phyloP scores from a whole-genome alignment of 2,888 invertebrate genomes.

The Apamea sordens region DNA sequence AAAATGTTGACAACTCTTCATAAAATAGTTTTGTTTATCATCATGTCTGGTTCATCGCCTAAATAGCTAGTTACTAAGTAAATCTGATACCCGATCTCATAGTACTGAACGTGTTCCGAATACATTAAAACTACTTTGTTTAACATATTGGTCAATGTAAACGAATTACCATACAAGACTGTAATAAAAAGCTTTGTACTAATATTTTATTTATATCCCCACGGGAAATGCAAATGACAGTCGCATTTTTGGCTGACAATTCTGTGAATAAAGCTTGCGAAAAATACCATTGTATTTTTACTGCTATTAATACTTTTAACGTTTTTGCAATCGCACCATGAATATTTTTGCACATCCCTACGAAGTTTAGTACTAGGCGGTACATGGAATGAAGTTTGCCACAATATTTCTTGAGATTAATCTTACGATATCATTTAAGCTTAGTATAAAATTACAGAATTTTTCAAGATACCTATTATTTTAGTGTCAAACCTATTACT shows the following conservation, averaged over 20 bases:
- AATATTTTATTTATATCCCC: slow-evolving; percentile 42
- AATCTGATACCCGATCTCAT: slow-evolving; percentile 42
- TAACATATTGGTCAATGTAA: slow-evolving; percentile 54
- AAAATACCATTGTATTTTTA: neutral
- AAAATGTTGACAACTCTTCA: neutral
- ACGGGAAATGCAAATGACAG: slow-evolving; percentile 47
- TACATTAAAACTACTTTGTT: slow-evolving; percentile 23
- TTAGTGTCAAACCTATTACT: neutral
- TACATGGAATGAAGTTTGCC: neutral
- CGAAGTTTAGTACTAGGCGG: neutral
- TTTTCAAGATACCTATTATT: neutral
- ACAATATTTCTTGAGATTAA: neutral
- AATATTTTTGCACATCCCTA: neutral
- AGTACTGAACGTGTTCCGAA: slow-evolving; percentile 33
- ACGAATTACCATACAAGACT: slow-evolving; percentile 48
- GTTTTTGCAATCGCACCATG: neutral
- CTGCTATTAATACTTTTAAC: slow-evolving; percentile 10
- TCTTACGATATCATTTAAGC: neutral
- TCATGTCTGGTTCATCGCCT: neutral
- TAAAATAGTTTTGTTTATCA: neutral
- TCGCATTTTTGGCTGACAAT: slow-evolving; percentile 27
- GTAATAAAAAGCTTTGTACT: slow-evolving; percentile 44
- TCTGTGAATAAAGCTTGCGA: slow-evolving; percentile 24
- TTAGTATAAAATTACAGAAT: neutral
- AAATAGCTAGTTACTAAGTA: slow-evolving; percentile 13